Conservation (phyloP, 2,888 invertebrate species). For the Sthenelais limicola region DNA sequence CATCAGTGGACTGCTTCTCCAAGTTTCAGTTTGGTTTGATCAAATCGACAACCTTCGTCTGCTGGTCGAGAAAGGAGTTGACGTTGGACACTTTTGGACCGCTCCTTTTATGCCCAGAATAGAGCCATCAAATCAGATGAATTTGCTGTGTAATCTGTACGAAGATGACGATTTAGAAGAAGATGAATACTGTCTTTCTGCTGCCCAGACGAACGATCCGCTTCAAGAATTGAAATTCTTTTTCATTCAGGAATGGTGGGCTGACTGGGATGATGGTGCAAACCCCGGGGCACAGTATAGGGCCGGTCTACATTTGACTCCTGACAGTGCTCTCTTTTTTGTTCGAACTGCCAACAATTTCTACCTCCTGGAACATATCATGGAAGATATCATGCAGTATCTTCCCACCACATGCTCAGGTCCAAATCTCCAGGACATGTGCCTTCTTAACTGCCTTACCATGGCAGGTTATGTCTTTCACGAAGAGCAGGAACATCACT, state of each 20-base stretch:
- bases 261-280: constrained; percentile 46
- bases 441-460: constrained; percentile 38
- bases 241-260: constrained; percentile 49
- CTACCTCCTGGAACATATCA: constrained; percentile 37
- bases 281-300: constrained; percentile 46
- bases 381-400: constrained; percentile 44
- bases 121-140: constrained; percentile 29
- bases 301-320: constrained; percentile 46
- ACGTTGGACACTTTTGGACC: constrained; percentile 46
- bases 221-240: constrained; percentile 46
- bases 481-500: constrained; percentile 40
- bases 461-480: constrained; percentile 46
- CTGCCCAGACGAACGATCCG: constrained; percentile 9
- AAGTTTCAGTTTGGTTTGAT: constrained; percentile 48
- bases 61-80: constrained; percentile 42
- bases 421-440: constrained; percentile 40
- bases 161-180: constrained; percentile 10
- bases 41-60: constrained; percentile 35
- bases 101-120: constrained; percentile 45
- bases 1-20: constrained; percentile 46
- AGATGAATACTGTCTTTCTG: constrained; percentile 13
- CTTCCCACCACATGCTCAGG: constrained; percentile 45
- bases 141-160: background rate
- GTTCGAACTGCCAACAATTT: constrained; percentile 35
- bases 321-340: constrained; percentile 44